Evolutionary conservation across 2,113 vertebrate species (phyloP).

Genomic region (Grus americana): DNA sequence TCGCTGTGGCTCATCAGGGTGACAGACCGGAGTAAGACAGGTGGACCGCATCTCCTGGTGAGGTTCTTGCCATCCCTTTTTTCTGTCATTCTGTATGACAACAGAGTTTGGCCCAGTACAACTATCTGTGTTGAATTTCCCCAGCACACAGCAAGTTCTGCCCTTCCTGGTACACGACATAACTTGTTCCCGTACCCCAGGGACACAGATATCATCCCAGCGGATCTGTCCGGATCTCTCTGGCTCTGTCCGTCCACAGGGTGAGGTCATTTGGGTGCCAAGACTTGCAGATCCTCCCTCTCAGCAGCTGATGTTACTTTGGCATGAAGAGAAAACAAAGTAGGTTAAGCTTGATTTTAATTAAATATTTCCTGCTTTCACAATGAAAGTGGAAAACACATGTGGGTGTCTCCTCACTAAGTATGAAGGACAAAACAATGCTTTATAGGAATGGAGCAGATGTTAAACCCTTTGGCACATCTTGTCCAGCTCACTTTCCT

Average conservation of each 20-base stretch:
- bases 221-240: fast-evolving
- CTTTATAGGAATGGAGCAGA: background rate
- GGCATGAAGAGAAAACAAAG: background rate
- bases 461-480: slow-evolving; percentile 43
- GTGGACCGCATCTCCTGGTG: background rate
- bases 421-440: slow-evolving; percentile 46
- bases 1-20: background rate
- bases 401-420: slow-evolving; percentile 48
- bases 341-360: slow-evolving; percentile 44
- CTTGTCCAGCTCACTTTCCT: slow-evolving; percentile 43
- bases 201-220: background rate
- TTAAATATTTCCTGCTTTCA: slow-evolving; percentile 64
- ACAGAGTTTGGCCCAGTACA: background rate
- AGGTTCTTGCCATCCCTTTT: background rate
- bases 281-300: background rate
- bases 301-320: background rate
- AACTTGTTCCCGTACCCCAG: background rate
- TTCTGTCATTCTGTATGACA: background rate
- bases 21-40: background rate
- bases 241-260: background rate
- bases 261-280: background rate
- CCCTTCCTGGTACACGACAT: background rate
- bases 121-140: background rate
- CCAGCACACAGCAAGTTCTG: background rate
- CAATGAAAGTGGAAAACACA: slow-evolving; percentile 54